Evolutionary conservation across 2,888 invertebrate species (phyloP).

Genomic region (Iphiclides podalirius): DNA sequence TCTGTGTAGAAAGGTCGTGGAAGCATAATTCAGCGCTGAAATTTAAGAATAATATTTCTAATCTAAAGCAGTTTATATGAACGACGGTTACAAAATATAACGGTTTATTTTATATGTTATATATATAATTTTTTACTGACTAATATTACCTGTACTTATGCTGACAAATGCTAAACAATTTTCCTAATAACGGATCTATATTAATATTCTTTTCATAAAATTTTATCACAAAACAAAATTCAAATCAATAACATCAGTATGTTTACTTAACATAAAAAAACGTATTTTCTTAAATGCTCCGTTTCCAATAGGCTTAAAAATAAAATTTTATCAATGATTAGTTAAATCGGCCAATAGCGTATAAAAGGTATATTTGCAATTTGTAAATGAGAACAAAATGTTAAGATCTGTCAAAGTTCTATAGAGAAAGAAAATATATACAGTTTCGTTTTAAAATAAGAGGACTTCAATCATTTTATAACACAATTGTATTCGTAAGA

Average conservation of each 20-base stretch:
- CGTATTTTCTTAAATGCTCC: neutral
- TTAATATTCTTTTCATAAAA: neutral
- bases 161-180: neutral
- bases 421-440: no score
- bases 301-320: neutral
- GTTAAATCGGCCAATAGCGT: neutral
- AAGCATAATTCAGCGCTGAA: constrained; percentile 57
- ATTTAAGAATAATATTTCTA: neutral
- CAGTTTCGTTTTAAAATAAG: no score
- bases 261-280: neutral
- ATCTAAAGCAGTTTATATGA: neutral
- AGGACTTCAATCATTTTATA: no score
- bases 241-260: constrained; percentile 8
- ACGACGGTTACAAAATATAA: neutral
- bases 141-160: neutral
- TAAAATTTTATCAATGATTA: neutral
- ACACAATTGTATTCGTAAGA: no score
- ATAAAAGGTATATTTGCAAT: neutral
- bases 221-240: constrained; percentile 6
- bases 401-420: no score
- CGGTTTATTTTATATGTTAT: no score
- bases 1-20: constrained; percentile 78
- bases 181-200: neutral
- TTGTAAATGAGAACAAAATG: neutral
- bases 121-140: no score